Base-by-base conservation (phyloP, 2,888 invertebrate genomes). In the Drosophila lacicola region DNA sequence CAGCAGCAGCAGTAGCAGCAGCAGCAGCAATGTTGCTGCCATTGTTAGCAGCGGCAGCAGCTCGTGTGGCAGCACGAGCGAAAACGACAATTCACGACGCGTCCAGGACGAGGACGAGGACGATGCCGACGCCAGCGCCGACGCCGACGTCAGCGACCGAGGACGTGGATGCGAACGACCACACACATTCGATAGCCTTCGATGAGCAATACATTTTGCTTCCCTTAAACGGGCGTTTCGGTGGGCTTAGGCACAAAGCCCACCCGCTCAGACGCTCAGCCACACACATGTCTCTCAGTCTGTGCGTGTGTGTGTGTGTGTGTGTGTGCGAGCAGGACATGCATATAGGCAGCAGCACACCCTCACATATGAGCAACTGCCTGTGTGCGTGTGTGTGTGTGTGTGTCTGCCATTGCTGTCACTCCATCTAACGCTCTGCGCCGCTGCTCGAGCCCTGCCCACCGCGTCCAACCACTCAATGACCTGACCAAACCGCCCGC, bases 151-250 rank as follows among this genome's bases (percentile, higher is more conserved):
- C 49, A 50, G 29, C 11, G 46, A 11, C 67, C 67, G 42, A 49
- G 58, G 45, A 56, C 53, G 45, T 67, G 49, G 63, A 49, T 50
- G 55, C 57, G 42, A 50, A 51, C 68, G 60, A 67, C 66, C 76
- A 63, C 70, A 81, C 86, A 87, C 89, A 90, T 90, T 87, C 87
- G 87, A 87, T 87, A 90, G 90, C 90, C 87, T 87, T 87, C 87
- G 87, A 87, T 87, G 89, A 87, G 87, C 87, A 87, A 87, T 90
- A 90, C 87, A 87, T 87, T 88, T 90, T 88, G 89, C 81, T 80
- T 80, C 81, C 79, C 81, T 78, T 78, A 78, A 74, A 78, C 58
- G 51, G 65, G 63, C 63, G 33, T 47, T 14, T n/a, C 60, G 78
- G 51, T 62, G 64, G 71, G 75, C 57, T 68, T 70, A 62, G 62